Evolutionary conservation across 2,888 invertebrate genomes (phyloP).

Genomic region (Sisyra nigra): DNA sequence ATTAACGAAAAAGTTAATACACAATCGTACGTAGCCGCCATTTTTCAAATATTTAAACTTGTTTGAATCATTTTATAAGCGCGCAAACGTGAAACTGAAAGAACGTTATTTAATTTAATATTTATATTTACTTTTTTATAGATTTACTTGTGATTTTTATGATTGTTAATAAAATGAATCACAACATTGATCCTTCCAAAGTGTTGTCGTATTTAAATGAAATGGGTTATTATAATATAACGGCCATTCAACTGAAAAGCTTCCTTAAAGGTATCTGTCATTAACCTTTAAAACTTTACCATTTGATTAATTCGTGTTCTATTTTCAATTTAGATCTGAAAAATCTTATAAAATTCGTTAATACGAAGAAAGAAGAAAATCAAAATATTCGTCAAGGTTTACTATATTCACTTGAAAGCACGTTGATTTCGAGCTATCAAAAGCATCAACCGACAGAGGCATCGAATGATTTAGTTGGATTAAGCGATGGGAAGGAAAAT

Average conservation of each 20-base stretch:
- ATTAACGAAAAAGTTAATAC: too few relatives aligned
- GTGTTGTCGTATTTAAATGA: slow-evolving; percentile 57
- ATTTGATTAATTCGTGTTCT: slow-evolving; percentile 9
- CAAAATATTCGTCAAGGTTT: not conserved
- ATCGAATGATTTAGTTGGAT: too few relatives aligned
- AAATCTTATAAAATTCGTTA: slow-evolving; percentile 45
- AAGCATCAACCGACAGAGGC: too few relatives aligned
- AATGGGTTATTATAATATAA: slow-evolving; percentile 59
- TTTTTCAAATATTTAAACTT: too few relatives aligned
- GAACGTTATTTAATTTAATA: too few relatives aligned
- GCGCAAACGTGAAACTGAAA: too few relatives aligned
- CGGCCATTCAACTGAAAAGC: slow-evolving; percentile 55
- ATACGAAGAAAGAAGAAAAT: slow-evolving; percentile 24
- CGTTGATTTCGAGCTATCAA: too few relatives aligned
- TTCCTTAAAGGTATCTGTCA: slow-evolving; percentile 54
- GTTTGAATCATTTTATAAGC: too few relatives aligned
- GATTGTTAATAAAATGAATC: slow-evolving; percentile 15
- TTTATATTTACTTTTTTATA: too few relatives aligned
- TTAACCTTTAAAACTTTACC: slow-evolving; percentile 6
- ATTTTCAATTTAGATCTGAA: slow-evolving; percentile 41
- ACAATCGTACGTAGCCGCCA: too few relatives aligned
- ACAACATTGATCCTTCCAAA: slow-evolving; percentile 48
- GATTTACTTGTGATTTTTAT: not conserved
- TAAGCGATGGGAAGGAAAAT: not conserved
- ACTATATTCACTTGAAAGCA: too few relatives aligned